These are phyloP conservation scores for Pelecanus crispus DNA, from an alignment of 2,113 vertebrate genomes.

Conservation along the genomic window DNA sequence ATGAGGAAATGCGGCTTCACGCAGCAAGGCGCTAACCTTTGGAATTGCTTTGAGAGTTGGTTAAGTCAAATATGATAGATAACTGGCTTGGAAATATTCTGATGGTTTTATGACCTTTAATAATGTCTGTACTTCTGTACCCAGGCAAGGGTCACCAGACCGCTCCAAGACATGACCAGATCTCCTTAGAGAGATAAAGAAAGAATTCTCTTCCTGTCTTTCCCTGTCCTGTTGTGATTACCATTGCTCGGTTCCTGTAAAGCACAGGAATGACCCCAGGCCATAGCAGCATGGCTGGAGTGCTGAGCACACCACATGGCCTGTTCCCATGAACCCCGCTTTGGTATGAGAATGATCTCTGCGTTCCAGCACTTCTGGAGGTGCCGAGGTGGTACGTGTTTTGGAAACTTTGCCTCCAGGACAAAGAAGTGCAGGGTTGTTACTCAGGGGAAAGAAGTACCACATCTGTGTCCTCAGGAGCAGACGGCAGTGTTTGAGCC, in stretches of 20 bases:
- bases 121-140: slow-evolving; percentile 15
- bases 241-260: not conserved
- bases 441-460: not conserved
- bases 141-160: slow-evolving; percentile 14
- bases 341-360: not conserved
- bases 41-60: slow-evolving; percentile 8
- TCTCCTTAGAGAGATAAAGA: not conserved
- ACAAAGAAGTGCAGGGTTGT: not conserved
- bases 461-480: not conserved
- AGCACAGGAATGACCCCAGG: not conserved
- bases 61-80: not conserved
- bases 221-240: not conserved
- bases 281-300: not conserved
- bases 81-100: slow-evolving; percentile 19
- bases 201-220: not conserved
- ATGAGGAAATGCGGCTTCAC: not conserved
- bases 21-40: slow-evolving; percentile 1
- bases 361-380: not conserved
- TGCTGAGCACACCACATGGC: not conserved
- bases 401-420: not conserved
- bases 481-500: not conserved
- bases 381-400: not conserved
- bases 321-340: not conserved
- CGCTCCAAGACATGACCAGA: not conserved
- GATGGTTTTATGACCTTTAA: slow-evolving; percentile 38